Percentiles rank a stretch among this genome's conserved stretches.
Conservation (phyloP, 1,140 invertebrate species). For the Drosophila lini region DNA sequence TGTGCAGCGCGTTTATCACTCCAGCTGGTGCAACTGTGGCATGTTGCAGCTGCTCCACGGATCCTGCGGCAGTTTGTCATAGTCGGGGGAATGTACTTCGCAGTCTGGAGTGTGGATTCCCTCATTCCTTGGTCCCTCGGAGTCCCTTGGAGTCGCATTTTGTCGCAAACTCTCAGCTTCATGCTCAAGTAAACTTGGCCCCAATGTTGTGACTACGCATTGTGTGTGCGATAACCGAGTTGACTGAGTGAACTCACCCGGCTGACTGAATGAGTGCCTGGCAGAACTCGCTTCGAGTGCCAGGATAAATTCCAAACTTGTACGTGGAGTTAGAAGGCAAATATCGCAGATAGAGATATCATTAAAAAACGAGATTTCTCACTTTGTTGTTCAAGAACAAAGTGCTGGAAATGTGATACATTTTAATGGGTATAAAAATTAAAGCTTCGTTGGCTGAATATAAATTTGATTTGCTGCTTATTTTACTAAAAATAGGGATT, state of each 20-base stretch:
- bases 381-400: neutral
- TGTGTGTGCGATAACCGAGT: slow-evolving; percentile 44
- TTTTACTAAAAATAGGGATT: neutral
- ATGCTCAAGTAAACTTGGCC: slow-evolving; percentile 48
- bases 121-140: neutral
- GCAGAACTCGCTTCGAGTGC: slow-evolving; percentile 4
- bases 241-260: slow-evolving; percentile 44
- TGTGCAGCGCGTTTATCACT: slow-evolving; percentile 57
- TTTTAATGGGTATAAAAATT: neutral
- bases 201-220: slow-evolving; percentile 41
- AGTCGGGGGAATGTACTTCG: slow-evolving; percentile 27
- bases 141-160: slow-evolving; percentile 20
- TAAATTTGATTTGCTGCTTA: neutral
- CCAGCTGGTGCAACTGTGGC: slow-evolving; percentile 32
- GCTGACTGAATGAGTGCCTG: slow-evolving; percentile 29
- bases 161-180: slow-evolving; percentile 37
- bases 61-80: slow-evolving; percentile 32
- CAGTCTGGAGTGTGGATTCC: neutral
- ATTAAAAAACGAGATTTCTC: neutral
- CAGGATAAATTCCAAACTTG: slow-evolving; percentile 24
- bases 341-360: neutral
- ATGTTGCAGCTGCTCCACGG: slow-evolving; percentile 33
- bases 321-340: slow-evolving; percentile 4
- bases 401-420: neutral
- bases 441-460: neutral